Evolutionary conservation across 2,113 vertebrate genomes (phyloP).

Genomic region (Gulo gulo): DNA sequence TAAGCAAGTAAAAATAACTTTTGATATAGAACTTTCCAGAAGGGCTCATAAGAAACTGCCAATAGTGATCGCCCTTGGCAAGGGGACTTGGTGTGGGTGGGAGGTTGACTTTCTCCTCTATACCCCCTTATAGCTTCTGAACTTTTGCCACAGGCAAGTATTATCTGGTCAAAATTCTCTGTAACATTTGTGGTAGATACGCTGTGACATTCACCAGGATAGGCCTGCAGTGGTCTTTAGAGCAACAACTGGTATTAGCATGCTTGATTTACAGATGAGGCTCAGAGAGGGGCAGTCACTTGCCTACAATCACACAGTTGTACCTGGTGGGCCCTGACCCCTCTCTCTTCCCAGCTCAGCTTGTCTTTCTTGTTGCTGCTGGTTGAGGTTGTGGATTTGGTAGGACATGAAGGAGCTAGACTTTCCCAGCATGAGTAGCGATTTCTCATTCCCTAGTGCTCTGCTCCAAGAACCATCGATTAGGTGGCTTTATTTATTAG

Average conservation of each 20-base stretch:
- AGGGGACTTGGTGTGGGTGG: background rate
- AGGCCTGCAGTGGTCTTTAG: background rate
- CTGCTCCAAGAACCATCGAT: slow-evolving; percentile 31
- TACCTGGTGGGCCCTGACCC: background rate
- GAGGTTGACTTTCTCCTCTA: background rate
- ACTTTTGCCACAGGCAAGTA: background rate
- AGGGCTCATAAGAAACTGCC: background rate
- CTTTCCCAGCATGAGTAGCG: background rate
- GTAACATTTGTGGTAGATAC: background rate
- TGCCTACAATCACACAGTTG: background rate
- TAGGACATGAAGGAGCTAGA: background rate
- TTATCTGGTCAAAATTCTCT: background rate
- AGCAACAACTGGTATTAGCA: background rate
- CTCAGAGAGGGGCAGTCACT: background rate
- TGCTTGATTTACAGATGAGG: background rate
- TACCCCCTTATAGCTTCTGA: background rate
- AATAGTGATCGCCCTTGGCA: background rate
- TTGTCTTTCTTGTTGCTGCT: background rate
- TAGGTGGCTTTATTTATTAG: slow-evolving; percentile 38
- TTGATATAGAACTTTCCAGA: slow-evolving; percentile 11
- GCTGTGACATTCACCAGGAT: background rate
- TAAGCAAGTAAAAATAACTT: background rate
- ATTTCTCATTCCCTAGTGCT: slow-evolving; percentile 31
- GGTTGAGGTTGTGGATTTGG: background rate
- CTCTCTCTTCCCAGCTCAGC: background rate